phyloP scores from a whole-genome alignment of 2,888 invertebrate species.

The Tachina grossa region DNA sequence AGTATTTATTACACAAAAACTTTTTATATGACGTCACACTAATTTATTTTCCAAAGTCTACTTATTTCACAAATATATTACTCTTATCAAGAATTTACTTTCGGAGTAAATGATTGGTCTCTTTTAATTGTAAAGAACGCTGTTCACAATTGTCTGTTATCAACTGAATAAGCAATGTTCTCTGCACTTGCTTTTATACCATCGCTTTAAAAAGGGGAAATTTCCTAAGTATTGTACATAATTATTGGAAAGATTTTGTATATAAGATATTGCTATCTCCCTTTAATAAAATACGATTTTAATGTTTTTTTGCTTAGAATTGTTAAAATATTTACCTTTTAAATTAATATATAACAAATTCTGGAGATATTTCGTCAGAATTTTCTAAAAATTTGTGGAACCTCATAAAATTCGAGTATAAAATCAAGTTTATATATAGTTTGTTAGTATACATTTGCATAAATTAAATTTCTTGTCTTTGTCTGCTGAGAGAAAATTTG shows the following conservation, averaged over 20 bases:
- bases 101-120: conserved; percentile 4
- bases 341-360: not conserved
- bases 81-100: conserved; percentile 66
- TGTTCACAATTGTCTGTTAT: conserved; percentile 68
- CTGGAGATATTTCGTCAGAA: not conserved
- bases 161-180: conserved; percentile 27
- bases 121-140: conserved; percentile 56
- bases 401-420: not conserved
- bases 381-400: conserved; percentile 37
- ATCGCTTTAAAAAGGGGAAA: conserved; percentile 49
- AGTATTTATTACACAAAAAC: conserved; percentile 56
- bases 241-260: conserved; percentile 50
- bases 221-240: conserved; percentile 54
- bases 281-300: conserved; percentile 33
- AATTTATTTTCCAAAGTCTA: conserved; percentile 70
- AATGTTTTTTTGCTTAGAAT: not conserved
- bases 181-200: conserved; percentile 69
- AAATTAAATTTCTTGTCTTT: conserved; percentile 65
- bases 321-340: not conserved
- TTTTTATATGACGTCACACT: conserved; percentile 48
- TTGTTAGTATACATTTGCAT: not conserved
- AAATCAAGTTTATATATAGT: not conserved
- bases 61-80: conserved; percentile 64
- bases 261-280: conserved; percentile 62
- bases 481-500: conserved; percentile 21